A percentile compares a stretch with the other conserved stretches of the same genome.
Conservation (phyloP, 2,797 vertebrate genomes). For the Amblyopsis hoosieri region DNA sequence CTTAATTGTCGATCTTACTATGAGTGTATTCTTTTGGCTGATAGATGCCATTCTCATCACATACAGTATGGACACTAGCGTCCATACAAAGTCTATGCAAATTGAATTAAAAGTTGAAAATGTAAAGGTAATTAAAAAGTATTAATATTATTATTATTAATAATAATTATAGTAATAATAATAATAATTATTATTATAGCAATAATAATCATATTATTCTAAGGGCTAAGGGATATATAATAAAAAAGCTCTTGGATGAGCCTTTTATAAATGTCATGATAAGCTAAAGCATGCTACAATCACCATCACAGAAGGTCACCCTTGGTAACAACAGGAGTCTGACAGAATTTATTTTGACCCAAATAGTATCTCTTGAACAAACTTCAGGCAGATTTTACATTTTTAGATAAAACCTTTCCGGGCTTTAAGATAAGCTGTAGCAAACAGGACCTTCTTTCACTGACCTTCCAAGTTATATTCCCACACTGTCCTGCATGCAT, state of each 20-base stretch:
- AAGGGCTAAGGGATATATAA: no score
- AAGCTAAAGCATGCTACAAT: not conserved
- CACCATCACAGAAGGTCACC: slow-evolving; percentile 21
- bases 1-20: not conserved
- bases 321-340: slow-evolving; percentile 1
- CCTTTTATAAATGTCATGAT: not conserved
- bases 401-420: slow-evolving; percentile 6
- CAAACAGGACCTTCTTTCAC: slow-evolving; percentile 1
- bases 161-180: no score
- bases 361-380: slow-evolving; percentile 12
- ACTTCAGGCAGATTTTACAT: slow-evolving; percentile 18
- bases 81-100: no score
- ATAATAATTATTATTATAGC: no score
- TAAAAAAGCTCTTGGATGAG: not conserved
- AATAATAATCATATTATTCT: no score
- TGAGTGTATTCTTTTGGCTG: not conserved
- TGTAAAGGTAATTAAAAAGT: no score
- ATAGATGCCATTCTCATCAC: no score
- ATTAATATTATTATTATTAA: no score
- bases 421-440: slow-evolving; percentile 17
- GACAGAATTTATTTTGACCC: not conserved
- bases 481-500: slow-evolving; percentile 8
- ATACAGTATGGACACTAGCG: no score
- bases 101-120: no score
- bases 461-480: slow-evolving; percentile 15